Conservation (phyloP, 92 coral and sea anemone species). For the Epizoanthus ramosus region DNA sequence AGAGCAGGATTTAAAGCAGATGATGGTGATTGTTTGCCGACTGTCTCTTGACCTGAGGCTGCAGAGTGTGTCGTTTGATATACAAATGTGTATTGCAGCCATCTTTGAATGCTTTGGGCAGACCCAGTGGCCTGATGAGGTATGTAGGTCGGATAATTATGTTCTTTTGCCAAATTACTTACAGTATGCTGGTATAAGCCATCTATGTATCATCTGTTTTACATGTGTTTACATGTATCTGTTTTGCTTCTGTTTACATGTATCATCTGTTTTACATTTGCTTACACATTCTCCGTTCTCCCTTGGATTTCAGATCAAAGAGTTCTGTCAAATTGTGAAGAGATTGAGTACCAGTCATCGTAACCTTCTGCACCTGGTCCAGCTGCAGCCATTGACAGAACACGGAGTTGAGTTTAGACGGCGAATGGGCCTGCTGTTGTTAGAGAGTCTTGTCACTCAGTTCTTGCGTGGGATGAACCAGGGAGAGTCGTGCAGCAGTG, state of each 20-base stretch:
- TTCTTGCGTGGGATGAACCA: constrained; percentile 28
- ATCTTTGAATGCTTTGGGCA: constrained; percentile 70
- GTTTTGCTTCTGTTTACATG: no score
- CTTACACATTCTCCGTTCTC: no score
- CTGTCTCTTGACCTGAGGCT: constrained; percentile 82
- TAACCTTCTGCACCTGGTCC: constrained; percentile 71
- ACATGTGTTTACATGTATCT: no score
- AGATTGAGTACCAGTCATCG: constrained; percentile 69
- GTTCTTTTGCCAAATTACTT: no score
- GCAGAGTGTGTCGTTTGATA: constrained; percentile 71
- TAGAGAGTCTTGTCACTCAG: constrained; percentile 54
- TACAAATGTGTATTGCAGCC: constrained; percentile 84
- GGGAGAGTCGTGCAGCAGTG: neutral
- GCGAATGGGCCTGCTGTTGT: constrained; percentile 53
- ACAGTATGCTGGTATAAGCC: no score
- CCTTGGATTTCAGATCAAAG: constrained; percentile 61
- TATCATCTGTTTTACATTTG: no score
- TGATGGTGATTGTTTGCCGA: constrained; percentile 72
- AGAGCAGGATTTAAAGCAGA: constrained; percentile 57
- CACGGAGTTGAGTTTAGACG: constrained; percentile 73
- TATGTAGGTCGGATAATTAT: constrained; percentile 1
- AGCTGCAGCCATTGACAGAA: constrained; percentile 80
- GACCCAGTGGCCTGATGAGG: constrained; percentile 87
- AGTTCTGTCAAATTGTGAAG: constrained; percentile 63
- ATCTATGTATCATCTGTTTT: no score